Evolutionary conservation across 1,140 invertebrate species (phyloP).

Genomic region (Harlomillsia oculata): DNA sequence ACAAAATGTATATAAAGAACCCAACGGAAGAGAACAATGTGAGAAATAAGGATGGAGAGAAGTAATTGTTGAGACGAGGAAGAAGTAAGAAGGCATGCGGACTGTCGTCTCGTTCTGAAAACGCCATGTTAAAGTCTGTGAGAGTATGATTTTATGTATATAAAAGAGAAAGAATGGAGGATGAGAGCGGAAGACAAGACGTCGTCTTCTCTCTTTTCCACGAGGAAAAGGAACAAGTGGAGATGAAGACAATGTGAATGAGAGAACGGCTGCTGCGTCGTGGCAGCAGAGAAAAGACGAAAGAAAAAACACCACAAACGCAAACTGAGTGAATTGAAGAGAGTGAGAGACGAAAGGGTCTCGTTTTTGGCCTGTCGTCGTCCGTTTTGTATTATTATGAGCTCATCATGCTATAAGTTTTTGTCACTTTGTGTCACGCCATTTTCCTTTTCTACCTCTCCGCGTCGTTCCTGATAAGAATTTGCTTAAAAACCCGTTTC

Average conservation of each 20-base stretch:
- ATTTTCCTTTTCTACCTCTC: constrained; percentile 18
- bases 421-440: constrained; percentile 22
- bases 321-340: no score
- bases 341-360: constrained; percentile 4
- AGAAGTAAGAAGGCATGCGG: not conserved
- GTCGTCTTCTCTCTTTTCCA: no score
- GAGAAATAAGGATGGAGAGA: not conserved
- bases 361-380: constrained; percentile 4
- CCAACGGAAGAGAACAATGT: not conserved
- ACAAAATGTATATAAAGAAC: not conserved
- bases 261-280: no score
- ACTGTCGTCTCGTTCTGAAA: no score
- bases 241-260: no score
- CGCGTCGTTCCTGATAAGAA: constrained; percentile 27
- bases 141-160: no score
- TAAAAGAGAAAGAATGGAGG: no score
- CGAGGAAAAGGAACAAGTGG: no score
- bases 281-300: no score
- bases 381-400: constrained; percentile 17
- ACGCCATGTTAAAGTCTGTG: no score
- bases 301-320: no score
- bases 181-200: no score
- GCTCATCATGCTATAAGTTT: constrained; percentile 16
- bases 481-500: constrained; percentile 35
- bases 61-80: not conserved